Conservation (phyloP, 2,888 invertebrate species). For the Diaprepes abbreviatus region DNA sequence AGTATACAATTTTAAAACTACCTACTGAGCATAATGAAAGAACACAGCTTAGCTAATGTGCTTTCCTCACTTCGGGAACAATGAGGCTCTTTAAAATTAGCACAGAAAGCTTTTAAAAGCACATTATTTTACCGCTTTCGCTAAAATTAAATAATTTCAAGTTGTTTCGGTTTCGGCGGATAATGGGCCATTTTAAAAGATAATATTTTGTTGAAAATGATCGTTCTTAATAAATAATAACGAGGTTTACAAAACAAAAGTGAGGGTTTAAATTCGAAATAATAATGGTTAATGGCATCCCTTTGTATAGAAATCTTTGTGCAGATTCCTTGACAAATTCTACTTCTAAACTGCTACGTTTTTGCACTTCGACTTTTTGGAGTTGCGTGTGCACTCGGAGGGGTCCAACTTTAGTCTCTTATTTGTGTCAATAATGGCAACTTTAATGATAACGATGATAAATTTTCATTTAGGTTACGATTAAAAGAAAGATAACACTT, state of each 20-base stretch:
- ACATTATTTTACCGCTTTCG: conserved; percentile 9
- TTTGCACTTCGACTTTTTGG: too few species aligned
- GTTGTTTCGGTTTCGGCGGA: conserved; percentile 14
- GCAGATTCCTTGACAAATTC: background rate
- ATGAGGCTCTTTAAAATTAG: conserved; percentile 20
- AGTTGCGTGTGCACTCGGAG: too few species aligned
- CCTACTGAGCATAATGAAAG: background rate
- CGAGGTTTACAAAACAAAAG: background rate
- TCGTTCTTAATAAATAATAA: background rate
- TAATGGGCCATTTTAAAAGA: conserved; percentile 4
- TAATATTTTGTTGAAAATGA: conserved; percentile 1
- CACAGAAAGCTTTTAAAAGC: conserved; percentile 20
- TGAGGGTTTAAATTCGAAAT: background rate
- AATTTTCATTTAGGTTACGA: too few species aligned
- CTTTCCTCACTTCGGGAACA: background rate
- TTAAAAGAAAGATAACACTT: too few species aligned
- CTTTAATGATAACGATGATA: too few species aligned
- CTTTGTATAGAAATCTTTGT: background rate
- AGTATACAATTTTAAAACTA: background rate
- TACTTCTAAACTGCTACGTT: background rate
- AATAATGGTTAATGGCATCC: background rate
- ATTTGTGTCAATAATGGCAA: too few species aligned
- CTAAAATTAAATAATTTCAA: conserved; percentile 15
- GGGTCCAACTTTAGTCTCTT: too few species aligned
- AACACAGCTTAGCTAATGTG: conserved; percentile 9